phyloP scores from a whole-genome alignment of 2,113 vertebrate genomes.

The Pterocles burchelli region DNA sequence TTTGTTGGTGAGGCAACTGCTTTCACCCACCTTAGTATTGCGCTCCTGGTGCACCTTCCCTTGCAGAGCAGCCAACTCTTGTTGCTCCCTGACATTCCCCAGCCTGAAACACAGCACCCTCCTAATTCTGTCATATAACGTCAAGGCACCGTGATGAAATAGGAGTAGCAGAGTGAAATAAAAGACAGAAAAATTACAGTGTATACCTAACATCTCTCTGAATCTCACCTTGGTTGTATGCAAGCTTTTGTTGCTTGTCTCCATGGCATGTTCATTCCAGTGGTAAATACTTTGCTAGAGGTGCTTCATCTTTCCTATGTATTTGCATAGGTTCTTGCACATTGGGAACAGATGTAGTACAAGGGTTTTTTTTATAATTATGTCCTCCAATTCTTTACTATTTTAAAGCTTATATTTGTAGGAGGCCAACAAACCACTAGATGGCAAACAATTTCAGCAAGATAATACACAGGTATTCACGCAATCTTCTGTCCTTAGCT shows the following conservation, averaged over 20 bases:
- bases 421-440: slow-evolving; percentile 10
- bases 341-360: background rate
- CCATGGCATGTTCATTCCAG: background rate
- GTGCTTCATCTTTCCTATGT: background rate
- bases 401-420: background rate
- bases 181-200: background rate
- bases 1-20: background rate
- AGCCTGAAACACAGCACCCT: background rate
- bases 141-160: accelerated
- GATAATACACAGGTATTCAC: background rate
- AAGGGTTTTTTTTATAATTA: background rate
- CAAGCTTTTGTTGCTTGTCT: background rate
- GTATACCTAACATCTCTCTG: background rate
- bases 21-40: background rate
- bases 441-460: slow-evolving; percentile 36
- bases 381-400: background rate
- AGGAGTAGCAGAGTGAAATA: background rate
- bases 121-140: background rate
- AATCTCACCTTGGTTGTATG: background rate
- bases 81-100: background rate
- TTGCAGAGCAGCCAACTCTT: background rate
- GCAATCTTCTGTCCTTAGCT: background rate
- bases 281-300: background rate
- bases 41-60: accelerated
- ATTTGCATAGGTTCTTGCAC: background rate